A percentile compares a stretch with the other conserved stretches of the same genome.
Conservation (phyloP, 2,888 invertebrate species). For the Tortrix viridana region DNA sequence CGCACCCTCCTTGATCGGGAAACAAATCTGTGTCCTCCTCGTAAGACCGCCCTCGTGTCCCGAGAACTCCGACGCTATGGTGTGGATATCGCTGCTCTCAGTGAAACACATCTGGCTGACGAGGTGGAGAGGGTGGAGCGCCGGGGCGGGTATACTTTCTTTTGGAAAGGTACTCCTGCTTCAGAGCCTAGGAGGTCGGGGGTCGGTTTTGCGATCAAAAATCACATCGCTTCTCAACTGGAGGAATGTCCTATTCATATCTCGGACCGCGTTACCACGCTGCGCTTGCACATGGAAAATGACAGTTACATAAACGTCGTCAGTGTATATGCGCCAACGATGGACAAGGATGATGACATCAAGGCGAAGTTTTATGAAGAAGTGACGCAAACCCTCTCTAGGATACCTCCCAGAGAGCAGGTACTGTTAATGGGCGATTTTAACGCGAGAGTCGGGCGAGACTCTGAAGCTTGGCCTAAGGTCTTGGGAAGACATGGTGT, state of each 20-base stretch:
- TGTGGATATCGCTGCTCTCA: slow-evolving; percentile 45
- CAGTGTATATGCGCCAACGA: slow-evolving; percentile 46
- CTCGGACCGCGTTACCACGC: slow-evolving; percentile 35
- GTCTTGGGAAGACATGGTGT: too few relatives aligned
- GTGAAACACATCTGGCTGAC: slow-evolving; percentile 46
- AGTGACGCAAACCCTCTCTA: slow-evolving; percentile 15
- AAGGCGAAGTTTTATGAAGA: slow-evolving; percentile 44
- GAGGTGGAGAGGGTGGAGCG: slow-evolving; percentile 42
- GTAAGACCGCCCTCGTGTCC: slow-evolving; percentile 40
- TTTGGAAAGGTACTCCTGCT: slow-evolving; percentile 39
- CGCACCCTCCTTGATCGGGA: slow-evolving; percentile 31
- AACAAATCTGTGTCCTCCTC: slow-evolving; percentile 11
- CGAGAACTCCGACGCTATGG: slow-evolving; percentile 41
- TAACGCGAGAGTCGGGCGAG: too few relatives aligned
- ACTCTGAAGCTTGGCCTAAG: too few relatives aligned
- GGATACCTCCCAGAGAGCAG: slow-evolving; percentile 22
- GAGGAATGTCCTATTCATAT: slow-evolving; percentile 36
- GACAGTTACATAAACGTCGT: slow-evolving; percentile 45
- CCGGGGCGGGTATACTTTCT: slow-evolving; percentile 8
- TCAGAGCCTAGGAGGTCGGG: slow-evolving; percentile 38
- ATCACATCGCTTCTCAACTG: background rate
- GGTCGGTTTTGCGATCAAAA: slow-evolving; percentile 42
- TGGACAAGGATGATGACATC: slow-evolving; percentile 40
- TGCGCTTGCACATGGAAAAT: slow-evolving; percentile 40
- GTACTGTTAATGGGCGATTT: too few relatives aligned